A percentile compares a stretch with the other conserved stretches of the same genome.
Evolutionary conservation across 2,888 invertebrate genomes (phyloP).

Genomic region (Seira ritae): DNA sequence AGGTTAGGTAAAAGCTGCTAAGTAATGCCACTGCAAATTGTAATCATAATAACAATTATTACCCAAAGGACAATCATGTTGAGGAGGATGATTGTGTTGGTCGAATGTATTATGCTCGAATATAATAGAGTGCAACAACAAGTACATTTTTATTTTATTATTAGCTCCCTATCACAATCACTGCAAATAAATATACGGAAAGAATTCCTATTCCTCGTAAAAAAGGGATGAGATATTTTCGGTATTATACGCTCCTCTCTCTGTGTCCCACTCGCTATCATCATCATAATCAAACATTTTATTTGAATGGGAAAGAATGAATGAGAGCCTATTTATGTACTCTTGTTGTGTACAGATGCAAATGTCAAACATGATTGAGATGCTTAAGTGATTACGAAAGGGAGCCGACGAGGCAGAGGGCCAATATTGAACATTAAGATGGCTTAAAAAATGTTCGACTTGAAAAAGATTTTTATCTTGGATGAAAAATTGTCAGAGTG

Average conservation of each 20-base stretch:
- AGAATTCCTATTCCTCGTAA: constrained; percentile 3
- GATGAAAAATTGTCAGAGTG: constrained; percentile 72
- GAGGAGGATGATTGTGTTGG: constrained; percentile 31
- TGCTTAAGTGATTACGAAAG: constrained; percentile 70
- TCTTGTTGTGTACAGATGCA: constrained; percentile 67
- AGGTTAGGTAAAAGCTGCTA: constrained; percentile 7
- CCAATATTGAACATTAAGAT: constrained; percentile 45
- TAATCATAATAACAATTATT: constrained; percentile 27
- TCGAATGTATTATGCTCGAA: constrained; percentile 21
- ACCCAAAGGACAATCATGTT: constrained; percentile 29
- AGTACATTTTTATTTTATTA: constrained; percentile 48
- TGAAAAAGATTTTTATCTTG: constrained; percentile 68
- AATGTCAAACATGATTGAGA: constrained; percentile 73
- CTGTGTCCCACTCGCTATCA: constrained; percentile 52
- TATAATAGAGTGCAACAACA: constrained; percentile 17
- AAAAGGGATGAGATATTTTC: neutral
- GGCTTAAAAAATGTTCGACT: constrained; percentile 41
- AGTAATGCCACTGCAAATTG: neutral
- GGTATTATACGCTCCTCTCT: constrained; percentile 3
- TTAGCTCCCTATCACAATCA: constrained; percentile 44
- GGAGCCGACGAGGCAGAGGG: constrained; percentile 60
- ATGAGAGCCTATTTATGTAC: constrained; percentile 60
- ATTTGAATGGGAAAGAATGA: constrained; percentile 54
- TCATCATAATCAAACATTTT: constrained; percentile 38
- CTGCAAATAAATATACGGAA: constrained; percentile 30